Evolutionary conservation across 2,888 invertebrate genomes (phyloP).

Genomic region (Sclerodermus sp.): DNA sequence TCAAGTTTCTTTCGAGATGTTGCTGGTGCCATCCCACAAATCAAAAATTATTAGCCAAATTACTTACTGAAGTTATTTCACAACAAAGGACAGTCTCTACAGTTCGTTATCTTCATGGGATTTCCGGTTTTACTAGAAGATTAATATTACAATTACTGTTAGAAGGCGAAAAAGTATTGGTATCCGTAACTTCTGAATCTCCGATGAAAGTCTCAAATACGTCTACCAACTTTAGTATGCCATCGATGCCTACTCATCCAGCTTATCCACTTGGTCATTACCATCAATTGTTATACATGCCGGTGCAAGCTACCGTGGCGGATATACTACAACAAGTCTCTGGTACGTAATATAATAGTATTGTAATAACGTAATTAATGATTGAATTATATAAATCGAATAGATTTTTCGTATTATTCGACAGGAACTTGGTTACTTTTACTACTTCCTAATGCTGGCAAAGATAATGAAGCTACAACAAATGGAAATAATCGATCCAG

Average conservation of each 20-base stretch:
- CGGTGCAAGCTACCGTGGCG: slow-evolving; percentile 74
- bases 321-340: slow-evolving; percentile 69
- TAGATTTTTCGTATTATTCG: slow-evolving; percentile 2
- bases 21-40: slow-evolving; percentile 84
- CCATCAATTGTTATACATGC: slow-evolving; percentile 73
- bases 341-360: slow-evolving; percentile 28
- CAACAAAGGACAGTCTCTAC: slow-evolving; percentile 61
- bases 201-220: slow-evolving; percentile 47
- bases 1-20: slow-evolving; percentile 80
- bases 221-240: slow-evolving; percentile 38
- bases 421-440: slow-evolving; percentile 48
- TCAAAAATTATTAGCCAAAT: slow-evolving; percentile 79
- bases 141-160: slow-evolving; percentile 82
- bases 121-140: slow-evolving; percentile 86
- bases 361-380: neutral
- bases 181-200: slow-evolving; percentile 65
- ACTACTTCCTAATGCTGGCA: slow-evolving; percentile 45
- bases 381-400: no score
- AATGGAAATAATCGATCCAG: slow-evolving; percentile 34
- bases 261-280: slow-evolving; percentile 74
- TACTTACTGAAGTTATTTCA: slow-evolving; percentile 75
- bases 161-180: slow-evolving; percentile 81
- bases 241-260: slow-evolving; percentile 63
- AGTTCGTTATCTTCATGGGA: slow-evolving; percentile 61
- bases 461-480: slow-evolving; percentile 42